These are phyloP conservation scores for Gasterosteus nipponicus DNA, from an alignment of 2,113 vertebrate species.

Conservation along the genomic window DNA sequence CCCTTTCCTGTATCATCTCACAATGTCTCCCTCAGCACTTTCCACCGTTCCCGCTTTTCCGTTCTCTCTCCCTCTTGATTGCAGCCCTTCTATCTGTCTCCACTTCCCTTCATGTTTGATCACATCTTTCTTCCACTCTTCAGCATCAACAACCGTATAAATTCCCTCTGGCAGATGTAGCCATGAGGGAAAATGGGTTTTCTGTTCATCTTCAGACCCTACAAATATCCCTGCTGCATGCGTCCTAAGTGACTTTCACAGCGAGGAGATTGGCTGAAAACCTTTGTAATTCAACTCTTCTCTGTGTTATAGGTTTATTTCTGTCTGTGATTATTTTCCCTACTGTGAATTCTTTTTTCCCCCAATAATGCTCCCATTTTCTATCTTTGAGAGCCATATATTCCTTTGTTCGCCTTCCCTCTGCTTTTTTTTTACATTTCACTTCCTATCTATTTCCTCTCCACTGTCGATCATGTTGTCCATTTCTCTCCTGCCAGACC, in stretches of 20 bases:
- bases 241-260: slow-evolving; percentile 63
- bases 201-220: slow-evolving; percentile 72
- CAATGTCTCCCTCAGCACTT: slow-evolving; percentile 31
- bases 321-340: slow-evolving; percentile 36
- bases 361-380: slow-evolving; percentile 2
- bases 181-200: slow-evolving; percentile 72
- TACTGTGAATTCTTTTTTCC: slow-evolving; percentile 12
- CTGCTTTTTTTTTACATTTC: slow-evolving; percentile 26
- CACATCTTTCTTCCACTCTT: slow-evolving; percentile 61
- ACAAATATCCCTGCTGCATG: slow-evolving; percentile 73
- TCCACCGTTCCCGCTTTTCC: slow-evolving; percentile 11
- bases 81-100: slow-evolving; percentile 48
- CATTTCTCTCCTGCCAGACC: slow-evolving; percentile 22
- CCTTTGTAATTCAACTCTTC: slow-evolving; percentile 44
- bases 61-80: slow-evolving; percentile 34
- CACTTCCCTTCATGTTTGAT: slow-evolving; percentile 61
- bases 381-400: neutral
- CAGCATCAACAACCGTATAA: slow-evolving; percentile 62
- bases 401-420: slow-evolving; percentile 12
- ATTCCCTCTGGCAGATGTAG: slow-evolving; percentile 69
- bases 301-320: slow-evolving; percentile 38
- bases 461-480: slow-evolving; percentile 21
- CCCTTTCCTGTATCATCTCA: slow-evolving; percentile 11
- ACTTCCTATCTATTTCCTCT: slow-evolving; percentile 20
- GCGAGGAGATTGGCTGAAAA: slow-evolving; percentile 56